Evolutionary conservation across 2,113 vertebrate genomes (phyloP), one percentile per base, ranked within the genome.

Genomic region (Esox niger): DNA sequence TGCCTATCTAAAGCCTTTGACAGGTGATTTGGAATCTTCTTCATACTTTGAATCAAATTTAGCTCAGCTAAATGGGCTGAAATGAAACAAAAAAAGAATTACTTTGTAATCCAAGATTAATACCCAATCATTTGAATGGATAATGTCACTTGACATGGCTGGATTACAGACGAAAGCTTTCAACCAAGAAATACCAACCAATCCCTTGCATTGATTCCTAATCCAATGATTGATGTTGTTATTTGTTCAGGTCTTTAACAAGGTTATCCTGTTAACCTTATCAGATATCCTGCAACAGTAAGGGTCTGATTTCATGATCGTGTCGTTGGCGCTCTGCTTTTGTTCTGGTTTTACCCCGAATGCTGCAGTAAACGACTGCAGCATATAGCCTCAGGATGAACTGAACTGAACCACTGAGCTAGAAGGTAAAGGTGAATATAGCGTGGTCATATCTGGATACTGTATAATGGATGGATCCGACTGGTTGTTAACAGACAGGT

Each of bases 101-200:
- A 73, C 54, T 79, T 62, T 55, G 47, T 71, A 43, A 47, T 54
- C 31, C 27, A 65, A 62, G 66, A 70, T 65, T 74, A 76, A 77
- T 66, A 70, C 29, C 69, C 71, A 17, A 10, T 20, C 21, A 73
- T 80, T 63, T 63, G 62, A 32, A 55, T 54, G 70, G 74, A 82
- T 76, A 68, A 80, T 69, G 62, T 26, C 26, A 66, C 10, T 30
- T 64, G 66, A 78, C 78, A 68, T 78, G 32, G 43, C 29, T 75
- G 82, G 79, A 82, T 72, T 75, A 82, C 64, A 77, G 69, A 71
- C 67, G 60, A 68, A 68, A 29, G 68, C 71, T 27, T 27, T 23
- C 25, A 4, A 57, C 27, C 13, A 25, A 57, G 6, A 57, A 57
- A 23, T 52, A 52, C 47, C n/a, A 52, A 52, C 47, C 17, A n/a